Conservation (phyloP, 2,888 invertebrate species). For the Cheilosia urbana region DNA sequence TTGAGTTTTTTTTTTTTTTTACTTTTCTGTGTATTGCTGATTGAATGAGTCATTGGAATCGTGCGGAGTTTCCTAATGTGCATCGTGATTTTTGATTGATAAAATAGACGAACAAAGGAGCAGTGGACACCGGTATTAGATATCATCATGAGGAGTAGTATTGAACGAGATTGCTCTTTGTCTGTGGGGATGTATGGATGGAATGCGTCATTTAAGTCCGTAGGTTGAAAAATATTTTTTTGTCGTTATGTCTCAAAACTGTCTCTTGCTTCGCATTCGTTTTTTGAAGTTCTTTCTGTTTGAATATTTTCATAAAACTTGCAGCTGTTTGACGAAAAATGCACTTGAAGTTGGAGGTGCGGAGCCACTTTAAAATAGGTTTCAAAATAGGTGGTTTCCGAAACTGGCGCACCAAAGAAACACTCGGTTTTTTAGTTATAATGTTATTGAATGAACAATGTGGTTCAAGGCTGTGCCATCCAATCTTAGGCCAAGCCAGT, state of each 20-base stretch:
- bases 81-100: slow-evolving; percentile 21
- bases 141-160: slow-evolving; percentile 9
- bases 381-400: too few relatives aligned
- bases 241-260: too few relatives aligned
- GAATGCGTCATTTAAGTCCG: not conserved
- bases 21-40: not conserved
- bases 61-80: slow-evolving; percentile 43
- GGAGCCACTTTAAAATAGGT: too few relatives aligned
- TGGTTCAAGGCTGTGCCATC: too few relatives aligned
- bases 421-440: too few relatives aligned
- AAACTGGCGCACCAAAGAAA: too few relatives aligned
- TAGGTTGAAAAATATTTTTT: too few relatives aligned
- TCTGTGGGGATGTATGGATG: not conserved
- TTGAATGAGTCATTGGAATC: slow-evolving; percentile 50
- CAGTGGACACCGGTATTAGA: slow-evolving; percentile 11
- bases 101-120: slow-evolving; percentile 3
- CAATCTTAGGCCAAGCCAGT: too few relatives aligned
- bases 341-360: not conserved
- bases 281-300: too few relatives aligned
- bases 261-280: too few relatives aligned
- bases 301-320: not conserved
- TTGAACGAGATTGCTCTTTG: not conserved
- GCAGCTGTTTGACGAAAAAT: not conserved
- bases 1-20: not conserved
- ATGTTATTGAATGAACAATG: too few relatives aligned